Evolutionary conservation across 2,888 invertebrate species (phyloP).

Genomic region (Lasioglossum figueresi): DNA sequence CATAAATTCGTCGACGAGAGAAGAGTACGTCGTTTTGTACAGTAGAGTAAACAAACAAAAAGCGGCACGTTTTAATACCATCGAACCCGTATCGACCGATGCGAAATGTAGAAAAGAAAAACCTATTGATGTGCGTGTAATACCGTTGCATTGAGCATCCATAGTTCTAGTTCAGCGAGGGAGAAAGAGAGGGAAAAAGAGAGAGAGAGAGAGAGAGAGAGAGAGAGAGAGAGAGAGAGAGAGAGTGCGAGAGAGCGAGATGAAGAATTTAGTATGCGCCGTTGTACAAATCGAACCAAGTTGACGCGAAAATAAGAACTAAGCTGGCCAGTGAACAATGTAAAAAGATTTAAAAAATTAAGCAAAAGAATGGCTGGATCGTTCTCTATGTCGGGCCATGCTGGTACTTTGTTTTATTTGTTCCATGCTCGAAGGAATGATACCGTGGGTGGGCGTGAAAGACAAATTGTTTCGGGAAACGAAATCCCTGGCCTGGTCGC

Average conservation of each 20-base stretch:
- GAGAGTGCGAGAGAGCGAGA: background rate
- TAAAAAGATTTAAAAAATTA: conserved; percentile 12
- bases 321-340: conserved; percentile 56
- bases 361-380: conserved; percentile 67
- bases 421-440: conserved; percentile 22
- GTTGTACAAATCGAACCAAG: conserved; percentile 72
- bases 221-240: conserved; percentile 6
- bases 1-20: conserved; percentile 44
- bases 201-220: background rate
- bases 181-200: background rate
- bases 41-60: conserved; percentile 43
- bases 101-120: conserved; percentile 19
- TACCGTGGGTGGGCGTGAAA: conserved; percentile 11
- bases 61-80: conserved; percentile 33
- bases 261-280: conserved; percentile 55
- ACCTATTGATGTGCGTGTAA: conserved; percentile 24
- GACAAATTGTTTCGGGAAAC: conserved; percentile 48
- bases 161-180: conserved; percentile 61
- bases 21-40: conserved; percentile 46
- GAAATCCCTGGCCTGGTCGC: conserved; percentile 61
- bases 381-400: conserved; percentile 61
- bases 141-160: conserved; percentile 64
- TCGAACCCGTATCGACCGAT: conserved; percentile 29
- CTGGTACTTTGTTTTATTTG: conserved; percentile 31
- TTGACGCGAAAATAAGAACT: conserved; percentile 53